These are phyloP conservation scores for Molanna angustata DNA, from an alignment of 2,888 invertebrate genomes.

Conservation along the genomic window DNA sequence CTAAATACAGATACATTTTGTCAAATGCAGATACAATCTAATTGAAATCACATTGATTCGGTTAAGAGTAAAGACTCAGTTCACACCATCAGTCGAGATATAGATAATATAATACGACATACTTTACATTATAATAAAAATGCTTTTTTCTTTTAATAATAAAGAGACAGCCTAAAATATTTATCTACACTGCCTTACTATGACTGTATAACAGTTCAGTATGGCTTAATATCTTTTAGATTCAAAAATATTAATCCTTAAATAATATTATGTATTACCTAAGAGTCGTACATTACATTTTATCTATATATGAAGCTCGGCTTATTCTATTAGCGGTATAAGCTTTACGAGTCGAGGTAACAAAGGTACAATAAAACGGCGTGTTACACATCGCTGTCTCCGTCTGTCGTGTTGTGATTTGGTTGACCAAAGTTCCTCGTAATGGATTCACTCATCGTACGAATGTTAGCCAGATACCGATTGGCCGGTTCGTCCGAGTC, in stretches of 20 bases:
- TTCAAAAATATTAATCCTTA: slow-evolving; percentile 19
- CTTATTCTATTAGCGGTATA: slow-evolving; percentile 13
- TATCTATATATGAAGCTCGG: slow-evolving; percentile 11
- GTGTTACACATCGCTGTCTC: slow-evolving; percentile 56
- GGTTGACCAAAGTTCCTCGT: slow-evolving; percentile 74
- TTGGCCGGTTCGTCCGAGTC: slow-evolving; percentile 66
- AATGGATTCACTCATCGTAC: slow-evolving; percentile 73
- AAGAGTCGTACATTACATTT: no score
- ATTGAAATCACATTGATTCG: no score
- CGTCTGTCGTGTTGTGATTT: slow-evolving; percentile 61
- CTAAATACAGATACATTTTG: no score
- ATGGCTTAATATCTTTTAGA: slow-evolving; percentile 9
- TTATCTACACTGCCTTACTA: slow-evolving; percentile 19
- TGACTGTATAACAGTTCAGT: slow-evolving; percentile 29
- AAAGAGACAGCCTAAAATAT: slow-evolving; percentile 11
- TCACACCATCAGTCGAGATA: slow-evolving; percentile 27
- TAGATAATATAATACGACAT: slow-evolving; percentile 12
- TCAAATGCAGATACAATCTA: no score
- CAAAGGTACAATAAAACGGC: slow-evolving; percentile 11
- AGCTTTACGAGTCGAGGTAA: slow-evolving; percentile 2
- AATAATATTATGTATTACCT: no score
- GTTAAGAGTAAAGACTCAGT: slow-evolving; percentile 23
- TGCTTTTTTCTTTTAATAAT: slow-evolving; percentile 25
- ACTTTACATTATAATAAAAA: slow-evolving; percentile 14
- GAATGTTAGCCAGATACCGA: slow-evolving; percentile 69